phyloP scores from a whole-genome alignment of 2,797 vertebrate species.

The Enteromius trimaculatus region DNA sequence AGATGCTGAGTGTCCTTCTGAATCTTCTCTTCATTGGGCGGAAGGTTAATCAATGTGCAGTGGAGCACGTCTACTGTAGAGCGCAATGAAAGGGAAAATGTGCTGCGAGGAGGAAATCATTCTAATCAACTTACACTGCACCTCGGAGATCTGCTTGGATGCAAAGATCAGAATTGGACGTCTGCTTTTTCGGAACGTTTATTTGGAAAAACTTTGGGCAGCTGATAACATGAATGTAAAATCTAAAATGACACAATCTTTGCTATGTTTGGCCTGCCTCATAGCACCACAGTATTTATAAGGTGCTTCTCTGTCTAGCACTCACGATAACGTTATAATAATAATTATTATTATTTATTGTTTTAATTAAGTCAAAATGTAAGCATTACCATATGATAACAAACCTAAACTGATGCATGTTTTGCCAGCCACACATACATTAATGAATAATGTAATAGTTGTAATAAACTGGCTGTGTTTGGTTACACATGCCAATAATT shows the following conservation, averaged over 20 bases:
- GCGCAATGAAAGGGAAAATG: conserved; percentile 45
- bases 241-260: no score
- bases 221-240: not conserved
- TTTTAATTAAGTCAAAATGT: not conserved
- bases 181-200: not conserved
- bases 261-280: not conserved
- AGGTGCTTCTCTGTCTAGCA: not conserved
- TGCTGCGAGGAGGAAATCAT: conserved; percentile 39
- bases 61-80: conserved; percentile 51
- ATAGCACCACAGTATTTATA: not conserved
- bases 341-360: not conserved
- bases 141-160: not conserved
- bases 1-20: conserved; percentile 43
- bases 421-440: not conserved
- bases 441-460: not conserved
- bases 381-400: not conserved
- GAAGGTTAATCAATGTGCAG: conserved; percentile 63
- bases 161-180: not conserved
- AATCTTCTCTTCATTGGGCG: conserved; percentile 45
- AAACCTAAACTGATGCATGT: not conserved
- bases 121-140: conserved; percentile 37
- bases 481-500: not conserved
- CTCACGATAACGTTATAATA: not conserved
- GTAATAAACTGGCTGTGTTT: no score
- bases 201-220: not conserved